These are phyloP conservation scores for Heterocephalus glaber DNA, from an alignment of 2,113 vertebrate species.

Conservation along the genomic window DNA sequence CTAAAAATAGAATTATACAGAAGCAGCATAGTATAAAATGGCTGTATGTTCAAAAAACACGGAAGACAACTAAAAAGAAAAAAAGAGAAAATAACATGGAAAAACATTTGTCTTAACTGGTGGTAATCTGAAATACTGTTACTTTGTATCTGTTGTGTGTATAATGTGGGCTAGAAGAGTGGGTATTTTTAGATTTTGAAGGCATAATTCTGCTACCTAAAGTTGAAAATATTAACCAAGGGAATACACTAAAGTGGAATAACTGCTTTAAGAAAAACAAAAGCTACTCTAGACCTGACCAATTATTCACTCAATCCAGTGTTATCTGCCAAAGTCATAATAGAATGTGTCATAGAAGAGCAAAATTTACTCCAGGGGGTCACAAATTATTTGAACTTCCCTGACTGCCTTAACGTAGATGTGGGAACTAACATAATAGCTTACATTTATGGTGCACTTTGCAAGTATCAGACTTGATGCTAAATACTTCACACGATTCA, in stretches of 20 bases:
- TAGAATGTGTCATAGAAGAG: not conserved
- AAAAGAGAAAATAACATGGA: not conserved
- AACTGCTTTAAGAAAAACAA: not conserved
- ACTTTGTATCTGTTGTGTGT: not conserved
- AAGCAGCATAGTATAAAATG: not conserved
- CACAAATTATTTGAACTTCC: not conserved
- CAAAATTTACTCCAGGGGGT: not conserved
- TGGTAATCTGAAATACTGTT: not conserved
- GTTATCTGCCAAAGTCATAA: not conserved
- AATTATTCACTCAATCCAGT: not conserved
- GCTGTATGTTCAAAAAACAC: not conserved
- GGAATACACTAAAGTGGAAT: conserved; percentile 13
- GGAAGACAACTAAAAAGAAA: not conserved
- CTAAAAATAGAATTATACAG: not conserved
- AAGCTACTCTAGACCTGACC: not conserved
- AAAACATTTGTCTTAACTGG: not conserved
- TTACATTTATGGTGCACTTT: not conserved
- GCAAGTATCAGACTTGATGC: not conserved
- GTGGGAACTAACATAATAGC: not conserved
- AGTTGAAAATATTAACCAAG: conserved; percentile 36
- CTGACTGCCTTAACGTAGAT: not conserved
- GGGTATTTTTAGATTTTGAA: conserved; percentile 13
- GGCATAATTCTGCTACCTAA: not conserved
- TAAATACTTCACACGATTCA: not conserved
- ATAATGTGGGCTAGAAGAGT: not conserved